Evolutionary conservation across 2,797 vertebrate genomes (phyloP), one percentile per base, ranked within the genome.

Genomic region (Pteropus rufus): DNA sequence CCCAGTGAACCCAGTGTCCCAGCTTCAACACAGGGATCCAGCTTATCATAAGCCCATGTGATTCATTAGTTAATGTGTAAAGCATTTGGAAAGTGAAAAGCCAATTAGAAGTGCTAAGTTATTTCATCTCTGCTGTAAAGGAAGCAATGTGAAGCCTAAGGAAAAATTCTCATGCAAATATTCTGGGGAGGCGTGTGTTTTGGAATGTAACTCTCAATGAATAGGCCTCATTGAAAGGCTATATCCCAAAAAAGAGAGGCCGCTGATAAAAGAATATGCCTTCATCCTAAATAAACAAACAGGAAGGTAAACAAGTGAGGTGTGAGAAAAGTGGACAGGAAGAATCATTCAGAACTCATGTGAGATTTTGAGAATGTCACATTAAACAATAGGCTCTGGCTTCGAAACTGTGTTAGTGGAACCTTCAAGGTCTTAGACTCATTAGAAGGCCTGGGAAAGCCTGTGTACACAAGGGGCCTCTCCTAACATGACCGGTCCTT

Each of bases 51-150:
- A 80, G 75, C 89, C 87, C 96, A 72, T 77, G 90, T 92, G 96
- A 92, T 92, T 93, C 96, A 96, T 94, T 92, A 97, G 97, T 97
- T 96, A 97, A 97, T 86, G 96, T 92, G 95, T 83, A 84, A 94
- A 92, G 88, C 89, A 92, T 87, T 81, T 87, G 93, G 46, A 88
- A 95, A 91, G 75, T 80, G 89, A 92, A 94, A 97, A 82, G 87
- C 62, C 89, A 97, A 93, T 97, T 90, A 93, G 73, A 92, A 94
- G 93, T 65, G 81, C 70, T 95, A 89, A 96, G 87, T 95, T 95
- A 94, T 88, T 95, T 94, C 58, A 60, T 96, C 56, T 95, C 86
- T 76, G 86, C 41, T 81, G 8, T 62, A 89, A 92, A 94, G 87
- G 72, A 89, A 70, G 54, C 44, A 76, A 70, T 76, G 72, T 81